phyloP scores from a whole-genome alignment of 2,888 invertebrate genomes.

The Lysandra coridon region DNA sequence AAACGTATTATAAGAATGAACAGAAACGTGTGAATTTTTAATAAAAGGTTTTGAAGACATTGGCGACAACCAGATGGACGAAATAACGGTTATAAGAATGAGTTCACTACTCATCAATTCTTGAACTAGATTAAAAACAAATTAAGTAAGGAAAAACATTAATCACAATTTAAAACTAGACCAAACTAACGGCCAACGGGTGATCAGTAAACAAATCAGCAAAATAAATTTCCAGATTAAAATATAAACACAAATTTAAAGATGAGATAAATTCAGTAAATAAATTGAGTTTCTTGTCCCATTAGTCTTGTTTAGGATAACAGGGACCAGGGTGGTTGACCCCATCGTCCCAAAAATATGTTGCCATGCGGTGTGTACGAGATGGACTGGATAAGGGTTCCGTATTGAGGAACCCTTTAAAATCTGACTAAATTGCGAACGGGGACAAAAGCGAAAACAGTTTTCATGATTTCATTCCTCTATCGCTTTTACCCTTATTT shows the following conservation, averaged over 20 bases:
- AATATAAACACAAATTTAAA: not conserved
- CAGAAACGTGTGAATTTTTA: too few relatives aligned
- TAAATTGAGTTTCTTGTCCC: not conserved
- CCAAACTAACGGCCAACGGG: not conserved
- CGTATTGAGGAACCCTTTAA: not conserved
- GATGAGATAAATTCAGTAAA: not conserved
- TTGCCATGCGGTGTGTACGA: not conserved
- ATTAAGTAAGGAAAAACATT: not conserved
- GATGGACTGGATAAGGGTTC: not conserved
- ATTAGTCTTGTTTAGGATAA: constrained; percentile 8
- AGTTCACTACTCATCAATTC: not conserved
- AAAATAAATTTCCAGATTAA: not conserved
- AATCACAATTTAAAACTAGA: not conserved
- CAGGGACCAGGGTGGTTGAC: constrained; percentile 3
- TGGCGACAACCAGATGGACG: not conserved
- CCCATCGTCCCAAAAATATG: constrained; percentile 3
- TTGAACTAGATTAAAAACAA: not conserved
- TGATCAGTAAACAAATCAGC: not conserved
- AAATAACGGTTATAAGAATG: not conserved
- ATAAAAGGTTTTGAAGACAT: too few relatives aligned
- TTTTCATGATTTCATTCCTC: too few relatives aligned
- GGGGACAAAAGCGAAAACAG: too few relatives aligned
- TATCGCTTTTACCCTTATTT: too few relatives aligned
- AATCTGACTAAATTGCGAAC: not conserved
- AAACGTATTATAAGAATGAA: too few relatives aligned